Percentiles rank a stretch among this genome's conserved stretches.
phyloP scores from a whole-genome alignment of 92 coral and sea anemone genomes.

The Desmophyllum pertusum region DNA sequence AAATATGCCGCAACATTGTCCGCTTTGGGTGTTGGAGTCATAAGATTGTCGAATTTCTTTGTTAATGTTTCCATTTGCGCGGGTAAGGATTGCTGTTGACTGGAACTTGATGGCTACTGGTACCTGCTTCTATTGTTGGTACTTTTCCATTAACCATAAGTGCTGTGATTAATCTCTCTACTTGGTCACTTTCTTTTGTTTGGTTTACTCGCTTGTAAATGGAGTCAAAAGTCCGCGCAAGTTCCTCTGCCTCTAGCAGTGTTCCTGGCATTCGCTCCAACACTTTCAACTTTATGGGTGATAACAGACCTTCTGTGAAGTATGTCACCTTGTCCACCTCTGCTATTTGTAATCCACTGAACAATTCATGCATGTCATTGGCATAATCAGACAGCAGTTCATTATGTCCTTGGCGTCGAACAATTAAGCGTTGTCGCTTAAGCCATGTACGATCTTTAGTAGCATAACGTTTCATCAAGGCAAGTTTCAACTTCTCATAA shows the following conservation, averaged over 20 bases:
- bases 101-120: not conserved
- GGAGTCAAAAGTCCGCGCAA: not conserved
- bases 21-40: not conserved
- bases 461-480: not conserved
- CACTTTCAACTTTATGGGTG: not conserved
- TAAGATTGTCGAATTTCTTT: not conserved
- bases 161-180: not conserved
- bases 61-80: not conserved
- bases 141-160: not conserved
- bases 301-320: not conserved
- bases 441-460: not conserved
- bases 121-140: constrained; percentile 1
- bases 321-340: not conserved
- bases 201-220: not conserved
- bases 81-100: not conserved
- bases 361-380: constrained; percentile 19
- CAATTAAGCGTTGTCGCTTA: not conserved
- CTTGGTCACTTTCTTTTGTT: not conserved
- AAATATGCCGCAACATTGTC: constrained; percentile 15
- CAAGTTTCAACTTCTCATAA: not conserved
- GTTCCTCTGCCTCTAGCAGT: constrained; percentile 1
- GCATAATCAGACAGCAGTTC: not conserved
- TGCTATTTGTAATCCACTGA: constrained; percentile 1
- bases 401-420: not conserved
- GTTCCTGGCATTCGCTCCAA: constrained; percentile 14